Base-by-base conservation (phyloP, 2,888 invertebrate species). In the Tethea ocularis region DNA sequence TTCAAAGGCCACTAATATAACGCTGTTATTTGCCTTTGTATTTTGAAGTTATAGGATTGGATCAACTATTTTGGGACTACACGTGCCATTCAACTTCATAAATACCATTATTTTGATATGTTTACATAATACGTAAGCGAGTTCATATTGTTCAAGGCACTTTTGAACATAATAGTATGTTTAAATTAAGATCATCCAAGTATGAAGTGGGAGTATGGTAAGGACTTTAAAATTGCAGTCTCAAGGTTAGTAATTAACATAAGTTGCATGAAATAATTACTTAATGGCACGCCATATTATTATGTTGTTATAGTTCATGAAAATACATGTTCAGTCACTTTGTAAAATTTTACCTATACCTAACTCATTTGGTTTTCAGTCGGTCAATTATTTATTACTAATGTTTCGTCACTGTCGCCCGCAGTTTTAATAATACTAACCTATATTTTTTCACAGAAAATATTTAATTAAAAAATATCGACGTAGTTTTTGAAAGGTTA, bases 31-130 rank as follows among this genome's bases (percentile, higher is more conserved):
- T 10, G 46, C 46, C 41, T 17, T 7, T 38, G 15, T 10, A 10
- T 36, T 15, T 6, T 2, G 7, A 46, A 46, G 46, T 20, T 20
- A 46, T 46, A 20, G 46, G 1, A 20, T 20, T 10, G 41, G 17
- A 17, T 41, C 17, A n/a, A 17, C 41, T 41, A 41, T 17, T 41
- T 41, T 17, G 7, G 41, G 41, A 17, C 41, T 41, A 41, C 41
- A 41, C 41, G 41, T 41, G 41, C 41, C 41, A 17, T 41, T 17
- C 41, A 41, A 41, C 41, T 17, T 41, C 41, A 41, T 41, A 41
- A 41, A 41, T 20, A 46, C 20, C 6, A 46, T 10, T 20, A 46
- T 46, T 46, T 46, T 46, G 46, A 46, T 46, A 20, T 20, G 20
- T 46, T 46, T 46, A 10, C 20, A 10, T 46, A 2, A 46, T 33